Base-by-base conservation (phyloP, 2,797 vertebrate species). In the Crocidura indochinensis region DNA sequence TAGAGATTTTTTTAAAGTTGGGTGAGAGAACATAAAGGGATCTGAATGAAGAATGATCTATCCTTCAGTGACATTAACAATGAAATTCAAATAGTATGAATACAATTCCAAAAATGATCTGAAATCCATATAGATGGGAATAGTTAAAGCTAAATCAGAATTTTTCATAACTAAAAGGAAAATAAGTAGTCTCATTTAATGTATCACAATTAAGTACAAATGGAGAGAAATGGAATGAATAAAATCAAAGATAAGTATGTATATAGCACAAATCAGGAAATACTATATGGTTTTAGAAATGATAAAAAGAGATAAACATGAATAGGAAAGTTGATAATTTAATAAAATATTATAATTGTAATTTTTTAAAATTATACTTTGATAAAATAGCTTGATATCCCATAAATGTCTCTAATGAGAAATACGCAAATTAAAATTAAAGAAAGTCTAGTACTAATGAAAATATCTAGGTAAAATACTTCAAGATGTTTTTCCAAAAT, bases 401-500 rank as follows among this genome's bases (percentile, higher is more conserved):
- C 60, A 47, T 19, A 75, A 92, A 46, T 68, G 1, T 5, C 49
- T 27, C 44, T 2, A 71, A 8, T 1, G 9, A 79, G 81, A 78
- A 90, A 65, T 12, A 56, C 2, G 62, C 3, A 44, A 3, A 31
- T 1, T 6, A 0, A 90, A 86, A 73, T 56, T 46, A 77, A 67
- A 71, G 14, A 44, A 87, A 51, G 12, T 53, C 27, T 78, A 49
- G 26, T 65, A 46, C 65, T 87, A 74, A 84, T 79, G 89, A 75
- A 77, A 0, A 1, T 53, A 4, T 15, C 10, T 47, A 6, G 5
- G 38, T 5, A 2, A 74, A 11, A 81, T 31, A 8, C 0, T 60
- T 87, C 4, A 76, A 10, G 38, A 14, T 44, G 2, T 49, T 84
- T 83, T 12, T 53, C 31, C 19, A 69, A 9, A 83, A 83, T 22